A percentile compares a stretch with the other conserved stretches of the same genome.
phyloP scores from a whole-genome alignment of 2,113 vertebrate species.

The Laterallus jamaicensis region DNA sequence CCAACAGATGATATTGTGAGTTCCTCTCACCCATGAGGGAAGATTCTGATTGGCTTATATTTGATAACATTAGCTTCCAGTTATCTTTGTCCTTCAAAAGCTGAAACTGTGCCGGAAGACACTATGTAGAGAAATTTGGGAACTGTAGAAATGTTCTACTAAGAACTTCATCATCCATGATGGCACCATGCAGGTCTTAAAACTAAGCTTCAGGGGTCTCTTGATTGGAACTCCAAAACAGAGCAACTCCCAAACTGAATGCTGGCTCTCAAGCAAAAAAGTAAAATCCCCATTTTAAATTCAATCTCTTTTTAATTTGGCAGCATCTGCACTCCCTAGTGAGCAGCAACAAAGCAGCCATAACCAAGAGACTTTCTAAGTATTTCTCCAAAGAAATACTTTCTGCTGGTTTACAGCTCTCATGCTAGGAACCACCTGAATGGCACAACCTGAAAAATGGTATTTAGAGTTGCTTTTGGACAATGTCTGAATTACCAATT shows the following conservation, averaged over 20 bases:
- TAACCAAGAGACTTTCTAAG: background rate
- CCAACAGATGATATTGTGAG: background rate
- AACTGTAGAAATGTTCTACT: background rate
- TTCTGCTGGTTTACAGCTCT: background rate
- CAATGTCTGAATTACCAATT: accelerated
- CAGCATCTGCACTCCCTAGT: accelerated
- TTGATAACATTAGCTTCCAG: background rate
- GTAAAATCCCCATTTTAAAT: background rate
- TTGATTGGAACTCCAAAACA: background rate
- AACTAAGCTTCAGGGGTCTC: background rate
- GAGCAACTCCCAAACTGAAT: background rate
- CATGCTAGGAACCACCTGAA: background rate
- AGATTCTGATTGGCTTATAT: background rate
- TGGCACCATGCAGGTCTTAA: background rate
- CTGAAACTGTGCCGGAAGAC: background rate
- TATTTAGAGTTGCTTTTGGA: background rate
- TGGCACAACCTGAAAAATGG: background rate
- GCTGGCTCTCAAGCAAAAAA: background rate
- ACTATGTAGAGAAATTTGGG: background rate
- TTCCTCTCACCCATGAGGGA: background rate
- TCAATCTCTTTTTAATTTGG: background rate
- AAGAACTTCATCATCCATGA: background rate
- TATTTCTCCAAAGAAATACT: background rate
- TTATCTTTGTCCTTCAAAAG: background rate
- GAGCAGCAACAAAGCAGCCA: background rate